These are phyloP conservation scores for Stichopus horrens DNA, from an alignment of 53 echinoderm and acorn worm genomes.

Conservation along the genomic window DNA sequence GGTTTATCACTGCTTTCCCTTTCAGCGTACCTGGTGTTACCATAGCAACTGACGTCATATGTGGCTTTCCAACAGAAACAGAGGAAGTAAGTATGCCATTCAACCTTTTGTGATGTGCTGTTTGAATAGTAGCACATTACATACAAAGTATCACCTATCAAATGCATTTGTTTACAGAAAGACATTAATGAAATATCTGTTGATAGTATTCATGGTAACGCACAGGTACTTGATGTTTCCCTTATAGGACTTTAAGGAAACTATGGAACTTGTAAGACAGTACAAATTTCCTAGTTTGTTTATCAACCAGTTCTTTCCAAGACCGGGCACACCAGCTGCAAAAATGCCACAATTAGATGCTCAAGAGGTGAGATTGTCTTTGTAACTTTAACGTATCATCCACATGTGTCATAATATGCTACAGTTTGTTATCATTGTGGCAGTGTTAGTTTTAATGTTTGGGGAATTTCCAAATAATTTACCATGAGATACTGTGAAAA, in stretches of 20 bases:
- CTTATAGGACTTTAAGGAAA: constrained; percentile 84
- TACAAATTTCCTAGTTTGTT: constrained; percentile 93
- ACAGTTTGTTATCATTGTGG: too few species aligned
- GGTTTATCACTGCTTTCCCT: neutral
- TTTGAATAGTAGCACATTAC: too few species aligned
- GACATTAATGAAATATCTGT: too few species aligned
- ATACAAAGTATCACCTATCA: too few species aligned
- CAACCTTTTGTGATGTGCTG: neutral
- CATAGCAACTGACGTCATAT: constrained; percentile 98
- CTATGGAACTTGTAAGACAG: constrained; percentile 78
- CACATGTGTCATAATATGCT: too few species aligned
- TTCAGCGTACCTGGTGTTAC: constrained; percentile 80
- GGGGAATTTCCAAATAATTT: too few species aligned
- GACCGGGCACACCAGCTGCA: constrained; percentile 97
- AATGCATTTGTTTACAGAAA: too few species aligned
- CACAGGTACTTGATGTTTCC: neutral
- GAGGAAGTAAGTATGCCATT: constrained; percentile 60
- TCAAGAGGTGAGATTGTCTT: constrained; percentile 60
- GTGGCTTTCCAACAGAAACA: constrained; percentile 98
- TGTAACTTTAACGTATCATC: too few species aligned
- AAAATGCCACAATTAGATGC: constrained; percentile 95
- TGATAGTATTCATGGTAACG: too few species aligned
- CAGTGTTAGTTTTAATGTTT: too few species aligned
- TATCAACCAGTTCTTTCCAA: constrained; percentile 98
- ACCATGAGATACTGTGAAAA: too few species aligned